Base-by-base conservation (phyloP, 2,113 vertebrate genomes). In the Phylloscopus trochilus region DNA sequence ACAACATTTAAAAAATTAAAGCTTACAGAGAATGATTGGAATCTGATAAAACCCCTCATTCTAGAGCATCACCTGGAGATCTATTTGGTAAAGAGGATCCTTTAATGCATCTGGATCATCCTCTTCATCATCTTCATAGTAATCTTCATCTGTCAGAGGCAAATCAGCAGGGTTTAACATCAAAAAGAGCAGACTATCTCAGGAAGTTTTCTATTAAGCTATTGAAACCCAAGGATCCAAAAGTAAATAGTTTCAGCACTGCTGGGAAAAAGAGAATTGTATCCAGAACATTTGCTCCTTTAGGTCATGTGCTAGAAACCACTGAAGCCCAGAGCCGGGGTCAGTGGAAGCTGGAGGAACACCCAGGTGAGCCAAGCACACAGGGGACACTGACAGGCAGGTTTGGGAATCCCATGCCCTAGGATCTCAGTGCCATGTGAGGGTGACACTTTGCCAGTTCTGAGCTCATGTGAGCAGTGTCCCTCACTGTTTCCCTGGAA, bases 61-160 rank as follows among this genome's bases (percentile, higher is more conserved):
- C 24, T 59, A 82, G 24, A 90, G 74, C 47, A 96, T 97, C 97
- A 99, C 99, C 98, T 99, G 98, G 62, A 99, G 98, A 80, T 99
- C 99, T 92, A 99, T 98, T 97, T 98, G 99, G 95, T 99, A 99
- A 92, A 99, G 98, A 58, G 99, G 99, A 94, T 99, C 99, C 97
- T 99, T 99, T 96, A 99, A 97, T 49, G 99, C 99, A 94, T 99
- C 99, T 21, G 99, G 99, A 96, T 99, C 99, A 3, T 99, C 99
- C 56, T 99, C 99, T 83, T 99, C 99, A 84, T 99, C 99, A 64
- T 99, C 99, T 95, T 99, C 99, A 78, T 99, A 99, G 97, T 99
- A 99, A 97, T 99, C 99, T 33, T 99, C 99, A 97, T 99, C 99
- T 99, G 95, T 90, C 21, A 96, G 88, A 79, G 44, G 97, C 17